Conservation (phyloP, 2,113 vertebrate genomes). For the Lepus americanus region DNA sequence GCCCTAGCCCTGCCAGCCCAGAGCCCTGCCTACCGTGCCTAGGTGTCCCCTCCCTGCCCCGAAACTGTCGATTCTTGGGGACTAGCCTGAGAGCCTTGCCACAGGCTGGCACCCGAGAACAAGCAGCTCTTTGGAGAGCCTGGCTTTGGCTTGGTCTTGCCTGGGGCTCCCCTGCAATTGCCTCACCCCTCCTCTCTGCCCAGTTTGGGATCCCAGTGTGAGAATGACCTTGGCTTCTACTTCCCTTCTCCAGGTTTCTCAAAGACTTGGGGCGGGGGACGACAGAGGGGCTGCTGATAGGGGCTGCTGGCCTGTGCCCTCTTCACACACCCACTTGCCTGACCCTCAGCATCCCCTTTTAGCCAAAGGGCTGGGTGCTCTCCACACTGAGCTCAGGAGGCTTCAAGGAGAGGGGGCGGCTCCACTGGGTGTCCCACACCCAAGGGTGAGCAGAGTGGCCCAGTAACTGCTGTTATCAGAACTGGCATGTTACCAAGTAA, state of each 20-base stretch:
- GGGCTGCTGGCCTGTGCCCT: not conserved
- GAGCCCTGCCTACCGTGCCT: not conserved
- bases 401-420: not conserved
- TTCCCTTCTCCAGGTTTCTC: constrained; percentile 35
- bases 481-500: constrained; percentile 17
- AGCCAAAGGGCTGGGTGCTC: not conserved
- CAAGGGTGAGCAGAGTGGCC: not conserved
- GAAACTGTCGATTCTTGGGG: not conserved
- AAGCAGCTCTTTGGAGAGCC: not conserved
- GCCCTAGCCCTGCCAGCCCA: not conserved
- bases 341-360: not conserved
- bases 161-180: not conserved
- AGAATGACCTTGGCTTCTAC: not conserved
- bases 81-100: not conserved
- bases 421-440: not conserved
- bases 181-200: not conserved
- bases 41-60: not conserved
- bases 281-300: not conserved
- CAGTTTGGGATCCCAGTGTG: not conserved
- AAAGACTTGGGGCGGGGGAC: not conserved
- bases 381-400: constrained; percentile 16
- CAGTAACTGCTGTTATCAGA: constrained; percentile 39
- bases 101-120: not conserved
- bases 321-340: not conserved
- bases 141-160: not conserved